Percentiles rank a stretch among this genome's conserved stretches.
Conservation (phyloP, 2,113 vertebrate genomes). For the Catharus fuscescens region DNA sequence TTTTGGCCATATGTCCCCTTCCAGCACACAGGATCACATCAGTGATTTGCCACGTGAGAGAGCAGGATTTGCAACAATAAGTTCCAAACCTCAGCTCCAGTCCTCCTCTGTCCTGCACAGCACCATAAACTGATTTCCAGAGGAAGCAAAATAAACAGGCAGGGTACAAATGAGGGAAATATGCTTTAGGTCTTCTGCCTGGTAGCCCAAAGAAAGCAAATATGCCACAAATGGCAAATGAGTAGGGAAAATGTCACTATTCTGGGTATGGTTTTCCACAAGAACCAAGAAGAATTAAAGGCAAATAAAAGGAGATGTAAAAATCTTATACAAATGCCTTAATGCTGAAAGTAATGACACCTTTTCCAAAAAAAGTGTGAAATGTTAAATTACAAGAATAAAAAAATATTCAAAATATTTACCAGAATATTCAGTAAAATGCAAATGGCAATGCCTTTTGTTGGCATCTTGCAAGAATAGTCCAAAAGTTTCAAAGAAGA, state of each 20-base stretch:
- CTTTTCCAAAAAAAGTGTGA: background rate
- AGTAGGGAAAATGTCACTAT: background rate
- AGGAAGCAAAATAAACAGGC: background rate
- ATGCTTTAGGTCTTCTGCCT: background rate
- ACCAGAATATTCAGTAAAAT: background rate
- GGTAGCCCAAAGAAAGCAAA: background rate
- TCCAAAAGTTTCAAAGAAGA: background rate
- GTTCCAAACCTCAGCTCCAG: background rate
- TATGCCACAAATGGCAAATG: background rate
- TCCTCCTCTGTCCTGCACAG: background rate
- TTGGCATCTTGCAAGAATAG: background rate
- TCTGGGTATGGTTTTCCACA: background rate
- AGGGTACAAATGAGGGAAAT: background rate
- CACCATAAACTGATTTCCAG: background rate
- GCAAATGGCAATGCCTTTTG: background rate
- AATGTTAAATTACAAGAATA: background rate
- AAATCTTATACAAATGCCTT: background rate
- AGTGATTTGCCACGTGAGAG: background rate
- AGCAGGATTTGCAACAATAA: background rate
- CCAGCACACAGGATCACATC: background rate
- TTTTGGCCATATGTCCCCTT: background rate
- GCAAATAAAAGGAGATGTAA: background rate
- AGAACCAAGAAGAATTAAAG: background rate
- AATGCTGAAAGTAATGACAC: background rate
- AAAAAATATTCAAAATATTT: background rate